These are phyloP conservation scores for Epizoanthus rinbou DNA, from an alignment of 92 coral and sea anemone genomes.

Conservation along the genomic window DNA sequence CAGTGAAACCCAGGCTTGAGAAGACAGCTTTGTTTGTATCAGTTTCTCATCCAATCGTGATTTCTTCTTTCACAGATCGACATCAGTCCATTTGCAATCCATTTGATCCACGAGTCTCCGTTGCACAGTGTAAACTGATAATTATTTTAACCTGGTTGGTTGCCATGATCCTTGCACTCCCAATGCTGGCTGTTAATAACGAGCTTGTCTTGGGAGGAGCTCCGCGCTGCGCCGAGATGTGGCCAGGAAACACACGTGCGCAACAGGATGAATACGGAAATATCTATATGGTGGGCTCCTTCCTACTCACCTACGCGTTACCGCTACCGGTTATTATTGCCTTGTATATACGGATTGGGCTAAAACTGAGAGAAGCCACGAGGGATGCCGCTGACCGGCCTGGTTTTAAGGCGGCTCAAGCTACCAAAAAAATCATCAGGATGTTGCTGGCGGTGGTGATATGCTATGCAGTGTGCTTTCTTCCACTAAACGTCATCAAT, in stretches of 20 bases:
- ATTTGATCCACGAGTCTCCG: constrained; percentile 83
- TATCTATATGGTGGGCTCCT: constrained; percentile 63
- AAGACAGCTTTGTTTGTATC: background rate
- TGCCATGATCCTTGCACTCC: constrained; percentile 88
- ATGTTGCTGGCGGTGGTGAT: constrained; percentile 92
- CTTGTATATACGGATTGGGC: constrained; percentile 81
- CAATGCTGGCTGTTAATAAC: constrained; percentile 79
- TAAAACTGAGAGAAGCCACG: constrained; percentile 84
- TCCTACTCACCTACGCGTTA: constrained; percentile 87
- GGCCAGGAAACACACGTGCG: constrained; percentile 56
- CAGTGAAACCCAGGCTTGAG: no score
- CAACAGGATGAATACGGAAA: constrained; percentile 2
- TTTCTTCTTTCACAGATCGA: constrained; percentile 77
- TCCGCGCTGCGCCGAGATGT: constrained; percentile 58
- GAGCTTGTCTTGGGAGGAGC: background rate
- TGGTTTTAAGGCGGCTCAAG: constrained; percentile 90
- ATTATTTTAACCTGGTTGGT: constrained; percentile 90
- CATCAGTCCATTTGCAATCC: constrained; percentile 95
- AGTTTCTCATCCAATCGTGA: background rate
- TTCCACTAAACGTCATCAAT: constrained; percentile 78
- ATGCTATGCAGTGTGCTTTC: constrained; percentile 89
- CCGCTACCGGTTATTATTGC: constrained; percentile 86
- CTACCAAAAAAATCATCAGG: constrained; percentile 79
- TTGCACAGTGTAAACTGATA: constrained; percentile 78
- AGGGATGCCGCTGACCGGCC: constrained; percentile 96